Percentiles rank a stretch among this genome's conserved stretches.
These are phyloP conservation scores for Tinea trinotella DNA, from an alignment of 2,888 invertebrate genomes.

Conservation along the genomic window DNA sequence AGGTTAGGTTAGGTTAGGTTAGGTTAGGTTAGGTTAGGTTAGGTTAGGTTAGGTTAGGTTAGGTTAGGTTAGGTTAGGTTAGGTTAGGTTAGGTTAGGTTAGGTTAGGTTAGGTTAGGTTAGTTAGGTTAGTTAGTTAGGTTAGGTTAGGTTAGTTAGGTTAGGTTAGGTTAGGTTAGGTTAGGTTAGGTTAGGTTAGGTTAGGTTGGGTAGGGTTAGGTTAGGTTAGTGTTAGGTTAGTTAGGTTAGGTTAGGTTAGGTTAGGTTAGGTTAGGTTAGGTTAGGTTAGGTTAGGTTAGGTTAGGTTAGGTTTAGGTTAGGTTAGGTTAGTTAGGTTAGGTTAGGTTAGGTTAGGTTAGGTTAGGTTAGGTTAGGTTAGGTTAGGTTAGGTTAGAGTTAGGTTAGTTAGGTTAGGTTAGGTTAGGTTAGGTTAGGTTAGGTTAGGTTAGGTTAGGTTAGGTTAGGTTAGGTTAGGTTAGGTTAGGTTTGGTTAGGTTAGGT, in stretches of 20 bases:
- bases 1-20: conserved; percentile 22
- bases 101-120: conserved; percentile 22
- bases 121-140: conserved; percentile 23
- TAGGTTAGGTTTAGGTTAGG: conserved; percentile 22
- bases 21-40: conserved; percentile 22
- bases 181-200: conserved; percentile 23
- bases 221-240: no score
- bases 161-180: conserved; percentile 23
- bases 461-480: conserved; percentile 22
- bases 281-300: conserved; percentile 23
- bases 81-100: conserved; percentile 23
- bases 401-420: conserved; percentile 23
- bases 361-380: conserved; percentile 23
- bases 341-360: conserved; percentile 23
- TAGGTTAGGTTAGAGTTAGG: no score
- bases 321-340: conserved; percentile 23
- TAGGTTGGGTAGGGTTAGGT: conserved; percentile 21
- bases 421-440: conserved; percentile 22
- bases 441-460: conserved; percentile 22
- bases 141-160: conserved; percentile 23
- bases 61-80: conserved; percentile 23
- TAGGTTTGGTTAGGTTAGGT: conserved; percentile 23
- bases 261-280: conserved; percentile 23
- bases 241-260: conserved; percentile 23
- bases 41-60: conserved; percentile 22